Base-by-base conservation (phyloP, 1,140 invertebrate genomes). In the Lucilia cuprina region DNA sequence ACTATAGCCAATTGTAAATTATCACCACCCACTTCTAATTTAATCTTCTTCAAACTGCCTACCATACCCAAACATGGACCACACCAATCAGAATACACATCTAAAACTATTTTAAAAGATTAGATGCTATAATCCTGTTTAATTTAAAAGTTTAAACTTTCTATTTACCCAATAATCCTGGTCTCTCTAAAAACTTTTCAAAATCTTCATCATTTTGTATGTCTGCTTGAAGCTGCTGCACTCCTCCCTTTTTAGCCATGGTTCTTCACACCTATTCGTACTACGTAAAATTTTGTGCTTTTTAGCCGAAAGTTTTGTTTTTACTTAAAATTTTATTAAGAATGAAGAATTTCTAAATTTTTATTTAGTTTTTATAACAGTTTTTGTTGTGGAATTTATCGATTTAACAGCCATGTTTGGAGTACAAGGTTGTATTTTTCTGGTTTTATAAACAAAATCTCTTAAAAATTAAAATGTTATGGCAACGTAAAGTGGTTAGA, bases 61-160 rank as follows among this genome's bases (percentile, higher is more conserved):
- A 96, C 93, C 96, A 98, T 96, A 35, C 95, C 96, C 83, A 94
- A 92, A 87, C 97, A 98, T 0, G 97, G 97, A 9, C 97, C 97
- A 88, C 96, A 96, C 97, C 97, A 98, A 85, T 97, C 96, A n/a
- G 97, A 96, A 91, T 97, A 98, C 35, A 98, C 93, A 90, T 98
- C 97, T 25, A 97, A 21, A 30, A 80, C 55, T 10, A 9, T 21
- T 8, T 41, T 41, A 41, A 41, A 8, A 2, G 0, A 74, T 10
- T 17, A 47, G 65, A 89, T 30, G 3, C 3, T 30, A 83, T 84
- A 85, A 86, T 86, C 80, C 84, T 74, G 83, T n/a, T 41, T 41
- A 7, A 0, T 41, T 41, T 2, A 0, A 0, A 3, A 55, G 19
- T 55, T 12, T 74, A 1, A 30, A 30, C 25, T 30, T 30, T 49